Evolutionary conservation across 2,888 invertebrate genomes (phyloP).

Genomic region (Philereme vetulata): DNA sequence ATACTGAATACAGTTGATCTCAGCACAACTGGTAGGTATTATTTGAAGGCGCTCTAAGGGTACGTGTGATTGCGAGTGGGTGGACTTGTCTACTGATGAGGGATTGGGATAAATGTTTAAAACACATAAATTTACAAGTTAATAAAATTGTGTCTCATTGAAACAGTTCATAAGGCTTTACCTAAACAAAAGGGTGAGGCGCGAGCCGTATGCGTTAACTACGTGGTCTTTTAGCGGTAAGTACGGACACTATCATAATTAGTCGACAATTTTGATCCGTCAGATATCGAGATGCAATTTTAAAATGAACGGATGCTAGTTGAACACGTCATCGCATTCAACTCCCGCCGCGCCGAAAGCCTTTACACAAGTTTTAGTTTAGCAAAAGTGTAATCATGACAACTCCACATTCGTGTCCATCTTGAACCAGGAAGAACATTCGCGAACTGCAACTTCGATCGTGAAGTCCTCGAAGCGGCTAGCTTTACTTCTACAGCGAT

Average conservation of each 20-base stretch:
- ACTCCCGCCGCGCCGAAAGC: slow-evolving; percentile 1
- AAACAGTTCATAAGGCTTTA: not conserved
- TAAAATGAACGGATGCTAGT: too few species aligned
- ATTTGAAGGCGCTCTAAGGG: too few species aligned
- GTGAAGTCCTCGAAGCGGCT: slow-evolving; percentile 7
- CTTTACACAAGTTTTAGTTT: slow-evolving; percentile 10
- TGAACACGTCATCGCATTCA: not conserved
- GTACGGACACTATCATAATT: too few species aligned
- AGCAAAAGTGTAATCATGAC: not conserved
- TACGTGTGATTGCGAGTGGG: too few species aligned
- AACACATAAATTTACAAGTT: too few species aligned
- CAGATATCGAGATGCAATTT: too few species aligned
- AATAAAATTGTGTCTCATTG: too few species aligned
- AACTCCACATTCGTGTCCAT: slow-evolving; percentile 6
- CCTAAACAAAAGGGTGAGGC: not conserved
- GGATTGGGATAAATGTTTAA: too few species aligned
- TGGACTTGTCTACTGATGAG: too few species aligned
- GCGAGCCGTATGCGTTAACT: not conserved
- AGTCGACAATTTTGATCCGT: too few species aligned
- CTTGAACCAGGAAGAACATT: slow-evolving; percentile 8
- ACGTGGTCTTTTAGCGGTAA: not conserved
- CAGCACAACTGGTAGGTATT: too few species aligned
- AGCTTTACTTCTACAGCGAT: not conserved
- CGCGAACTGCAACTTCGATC: slow-evolving; percentile 5
- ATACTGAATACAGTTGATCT: too few species aligned